A percentile compares a stretch with the other conserved stretches of the same genome.
Evolutionary conservation across 1,140 invertebrate species (phyloP).

Genomic region (Gryllus bimaculatus): DNA sequence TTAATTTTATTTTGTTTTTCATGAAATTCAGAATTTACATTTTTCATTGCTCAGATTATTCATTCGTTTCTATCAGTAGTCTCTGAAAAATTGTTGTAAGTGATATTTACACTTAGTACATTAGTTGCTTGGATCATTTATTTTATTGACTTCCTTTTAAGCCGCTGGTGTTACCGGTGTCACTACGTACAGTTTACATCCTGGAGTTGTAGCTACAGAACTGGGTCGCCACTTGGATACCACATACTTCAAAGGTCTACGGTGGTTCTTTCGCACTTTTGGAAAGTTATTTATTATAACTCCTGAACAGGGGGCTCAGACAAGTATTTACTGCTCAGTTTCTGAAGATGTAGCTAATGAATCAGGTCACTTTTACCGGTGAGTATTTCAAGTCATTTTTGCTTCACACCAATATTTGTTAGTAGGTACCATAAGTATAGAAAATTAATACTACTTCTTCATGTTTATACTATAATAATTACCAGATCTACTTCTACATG

Average conservation of each 20-base stretch:
- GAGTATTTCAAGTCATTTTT: slow-evolving; percentile 21
- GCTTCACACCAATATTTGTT: background rate
- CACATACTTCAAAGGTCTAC: slow-evolving; percentile 35
- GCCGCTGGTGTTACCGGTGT: slow-evolving; percentile 36
- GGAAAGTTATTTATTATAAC: background rate
- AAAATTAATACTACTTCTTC: background rate
- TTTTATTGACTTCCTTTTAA: too few species aligned
- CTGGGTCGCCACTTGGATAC: slow-evolving; percentile 56
- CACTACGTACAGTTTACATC: slow-evolving; percentile 58
- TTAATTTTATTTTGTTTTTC: too few species aligned
- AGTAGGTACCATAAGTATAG: background rate
- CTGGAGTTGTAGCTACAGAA: slow-evolving; percentile 63
- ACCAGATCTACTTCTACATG: background rate
- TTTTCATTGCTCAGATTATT: too few species aligned
- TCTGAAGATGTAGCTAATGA: slow-evolving; percentile 53
- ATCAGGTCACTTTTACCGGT: slow-evolving; percentile 55
- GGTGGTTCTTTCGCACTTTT: background rate
- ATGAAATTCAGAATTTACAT: too few species aligned
- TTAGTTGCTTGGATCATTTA: too few species aligned
- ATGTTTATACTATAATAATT: background rate
- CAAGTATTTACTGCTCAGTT: slow-evolving; percentile 50
- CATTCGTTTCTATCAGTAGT: too few species aligned
- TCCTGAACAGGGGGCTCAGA: slow-evolving; percentile 13
- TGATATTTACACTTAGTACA: too few species aligned
- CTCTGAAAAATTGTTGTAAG: too few species aligned